These are phyloP conservation scores for Lithobates pipiens DNA, from an alignment of 2,797 vertebrate species.

Conservation along the genomic window DNA sequence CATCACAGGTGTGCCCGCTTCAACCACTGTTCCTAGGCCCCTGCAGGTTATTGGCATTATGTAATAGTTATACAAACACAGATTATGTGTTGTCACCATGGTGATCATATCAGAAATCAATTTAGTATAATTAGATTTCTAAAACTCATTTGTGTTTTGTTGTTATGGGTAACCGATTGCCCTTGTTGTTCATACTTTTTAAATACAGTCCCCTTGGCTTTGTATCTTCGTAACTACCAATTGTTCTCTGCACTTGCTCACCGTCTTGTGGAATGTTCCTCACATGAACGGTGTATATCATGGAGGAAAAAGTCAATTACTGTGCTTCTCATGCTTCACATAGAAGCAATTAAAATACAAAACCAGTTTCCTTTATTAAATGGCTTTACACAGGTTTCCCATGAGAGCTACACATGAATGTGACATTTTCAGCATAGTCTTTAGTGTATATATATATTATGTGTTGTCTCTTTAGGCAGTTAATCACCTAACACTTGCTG, in stretches of 20 bases:
- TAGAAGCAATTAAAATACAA: slow-evolving; percentile 12
- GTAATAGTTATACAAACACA: no score
- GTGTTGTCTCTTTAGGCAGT: slow-evolving; percentile 33
- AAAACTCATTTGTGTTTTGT: no score
- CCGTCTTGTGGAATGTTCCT: slow-evolving; percentile 1
- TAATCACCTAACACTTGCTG: slow-evolving; percentile 33
- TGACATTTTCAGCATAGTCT: slow-evolving; percentile 38
- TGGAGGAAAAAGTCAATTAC: slow-evolving; percentile 7
- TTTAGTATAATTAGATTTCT: no score
- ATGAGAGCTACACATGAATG: slow-evolving; percentile 8
- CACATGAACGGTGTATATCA: background rate
- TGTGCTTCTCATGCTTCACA: slow-evolving; percentile 11
- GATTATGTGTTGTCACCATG: no score
- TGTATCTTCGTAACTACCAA: no score
- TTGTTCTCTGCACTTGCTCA: background rate
- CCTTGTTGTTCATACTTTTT: no score
- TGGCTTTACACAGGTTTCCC: slow-evolving; percentile 5
- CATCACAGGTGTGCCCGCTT: no score
- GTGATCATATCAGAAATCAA: no score
- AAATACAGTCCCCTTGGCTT: no score
- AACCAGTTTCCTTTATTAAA: slow-evolving; percentile 27
- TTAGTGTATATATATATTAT: slow-evolving; percentile 6
- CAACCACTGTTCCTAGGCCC: no score
- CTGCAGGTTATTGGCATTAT: no score
- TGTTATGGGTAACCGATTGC: no score